phyloP scores from a whole-genome alignment of 2,797 vertebrate genomes.

The Novumbra hubbsi region DNA sequence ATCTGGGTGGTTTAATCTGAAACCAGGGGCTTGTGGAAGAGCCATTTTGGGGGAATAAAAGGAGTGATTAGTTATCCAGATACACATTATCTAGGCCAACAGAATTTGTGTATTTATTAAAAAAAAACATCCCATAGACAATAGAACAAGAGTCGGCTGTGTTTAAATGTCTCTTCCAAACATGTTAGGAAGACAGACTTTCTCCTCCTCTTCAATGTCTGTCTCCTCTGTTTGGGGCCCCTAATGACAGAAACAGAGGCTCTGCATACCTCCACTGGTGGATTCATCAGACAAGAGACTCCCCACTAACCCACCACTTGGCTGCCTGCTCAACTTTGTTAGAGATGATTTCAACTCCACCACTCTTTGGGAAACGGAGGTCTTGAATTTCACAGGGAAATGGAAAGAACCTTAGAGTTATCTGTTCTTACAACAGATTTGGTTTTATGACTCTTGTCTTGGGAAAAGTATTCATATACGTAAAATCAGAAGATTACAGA shows the following conservation, averaged over 20 bases:
- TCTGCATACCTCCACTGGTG: conserved; percentile 10
- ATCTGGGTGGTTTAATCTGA: neutral
- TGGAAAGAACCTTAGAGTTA: neutral
- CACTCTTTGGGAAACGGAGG: neutral
- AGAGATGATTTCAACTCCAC: neutral
- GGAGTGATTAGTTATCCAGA: neutral
- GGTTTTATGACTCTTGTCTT: neutral
- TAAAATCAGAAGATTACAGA: neutral
- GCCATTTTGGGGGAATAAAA: neutral
- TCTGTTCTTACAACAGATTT: neutral
- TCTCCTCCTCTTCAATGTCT: neutral
- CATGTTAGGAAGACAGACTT: neutral
- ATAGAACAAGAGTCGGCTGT: neutral
- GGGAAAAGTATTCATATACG: neutral
- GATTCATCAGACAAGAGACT: neutral
- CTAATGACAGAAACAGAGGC: conserved; percentile 11
- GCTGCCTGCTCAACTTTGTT: neutral
- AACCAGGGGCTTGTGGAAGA: neutral
- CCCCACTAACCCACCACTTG: neutral
- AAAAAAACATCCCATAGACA: neutral
- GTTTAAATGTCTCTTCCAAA: too few species aligned
- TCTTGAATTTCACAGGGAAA: neutral
- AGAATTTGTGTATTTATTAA: neutral
- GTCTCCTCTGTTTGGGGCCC: neutral
- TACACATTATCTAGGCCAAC: neutral